A percentile compares a stretch with the other conserved stretches of the same genome.
These are phyloP conservation scores for Macaca fascicularis DNA, from an alignment of 2,113 vertebrate species.

Conservation along the genomic window T2T-MFA8v1.1 NC_088394.1:45125501-45126000, in stretches of 20 bases:
- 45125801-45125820: background rate
- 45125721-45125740: background rate
- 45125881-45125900: background rate
- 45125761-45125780: background rate
- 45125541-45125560: fast-evolving
- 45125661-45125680: background rate
- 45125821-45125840: too few relatives aligned
- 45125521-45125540: background rate
- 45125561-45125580: background rate
- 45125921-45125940: slow-evolving; percentile 45
- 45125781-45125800: background rate
- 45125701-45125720: background rate
- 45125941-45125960: slow-evolving; percentile 5
- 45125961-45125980: slow-evolving; percentile 38
- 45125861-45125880: background rate
- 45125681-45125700: background rate
- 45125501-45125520: background rate
- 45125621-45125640: fast-evolving
- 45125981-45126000: slow-evolving; percentile 57
- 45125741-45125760: background rate
- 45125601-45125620: background rate
- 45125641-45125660: background rate
- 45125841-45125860: background rate
- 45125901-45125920: background rate
- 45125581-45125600: fast-evolving